Evolutionary conservation across 2,113 vertebrate species (phyloP), one percentile per base, ranked within the genome.

Genomic region (Lanius ludovicianus): DNA sequence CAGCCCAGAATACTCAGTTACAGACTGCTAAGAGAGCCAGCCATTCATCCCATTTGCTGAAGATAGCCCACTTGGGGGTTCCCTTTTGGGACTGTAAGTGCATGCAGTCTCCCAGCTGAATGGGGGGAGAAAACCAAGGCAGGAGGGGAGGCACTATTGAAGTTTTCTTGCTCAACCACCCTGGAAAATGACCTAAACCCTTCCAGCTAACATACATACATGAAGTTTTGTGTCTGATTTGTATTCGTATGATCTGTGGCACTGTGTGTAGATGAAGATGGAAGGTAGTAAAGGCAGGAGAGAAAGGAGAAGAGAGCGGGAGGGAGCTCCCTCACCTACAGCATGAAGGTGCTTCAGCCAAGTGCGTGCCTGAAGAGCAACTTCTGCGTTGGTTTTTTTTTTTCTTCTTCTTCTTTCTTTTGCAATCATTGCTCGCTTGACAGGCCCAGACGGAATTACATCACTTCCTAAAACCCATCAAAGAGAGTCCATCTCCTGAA

Each of bases 391-490:
- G 1, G 1, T 50, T 77, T 65, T 52, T 76, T 85, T 59, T 82
- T 67, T 64, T 62, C 19, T 18, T 4, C 4, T 59, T 22, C 55
- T 83, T 86, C 57, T 74, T 85, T 95, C 97, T 98, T 96, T 98
- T 97, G 98, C 97, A 98, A 98, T 97, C 97, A 69, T 97, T 91
- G 95, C 98, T 97, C 97, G 97, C 98, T 98, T 97, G 97, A 99
- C 98, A 99, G 98, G 99, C 98, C 98, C 97, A 97, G 97, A 96
- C 97, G 62, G 95, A 97, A 98, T 99, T 99, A 98, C 98, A 98
- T 99, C 98, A 99, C 98, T 99, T 99, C 98, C 98, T 98, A 98
- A 98, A 98, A 98, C 86, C 98, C 98, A 97, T 97, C 97, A 97
- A 98, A 98, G 93, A 95, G 91, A 95, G 95, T 91, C 89, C 98